phyloP scores from a whole-genome alignment of 2,888 invertebrate genomes.

The Drosophila fungiperda region DNA sequence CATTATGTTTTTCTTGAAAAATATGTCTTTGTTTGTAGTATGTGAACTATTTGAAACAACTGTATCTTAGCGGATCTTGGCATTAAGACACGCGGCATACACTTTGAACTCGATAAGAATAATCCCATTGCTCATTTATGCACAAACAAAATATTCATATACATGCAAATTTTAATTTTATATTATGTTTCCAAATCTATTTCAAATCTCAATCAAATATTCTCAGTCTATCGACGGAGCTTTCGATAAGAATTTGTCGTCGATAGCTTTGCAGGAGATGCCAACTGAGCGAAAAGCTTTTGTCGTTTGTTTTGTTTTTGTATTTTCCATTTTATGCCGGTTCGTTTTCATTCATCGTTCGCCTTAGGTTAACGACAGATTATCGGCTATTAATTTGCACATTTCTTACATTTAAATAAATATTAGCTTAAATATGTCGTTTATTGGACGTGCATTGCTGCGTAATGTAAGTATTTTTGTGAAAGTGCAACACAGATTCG shows the following conservation, averaged over 20 bases:
- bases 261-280: conserved; percentile 23
- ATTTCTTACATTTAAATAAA: conserved; percentile 2
- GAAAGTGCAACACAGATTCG: background rate
- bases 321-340: conserved; percentile 34
- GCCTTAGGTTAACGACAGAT: conserved; percentile 16
- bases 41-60: background rate
- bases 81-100: conserved; percentile 35
- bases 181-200: background rate
- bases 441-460: conserved; percentile 75
- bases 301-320: conserved; percentile 51
- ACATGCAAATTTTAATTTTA: background rate
- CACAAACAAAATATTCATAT: background rate
- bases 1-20: conserved; percentile 46
- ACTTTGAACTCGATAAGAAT: conserved; percentile 40
- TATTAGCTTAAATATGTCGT: conserved; percentile 72
- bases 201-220: background rate
- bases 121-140: conserved; percentile 49
- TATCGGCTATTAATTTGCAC: conserved; percentile 1
- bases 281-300: conserved; percentile 34
- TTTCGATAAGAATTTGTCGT: conserved; percentile 4
- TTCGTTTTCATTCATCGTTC: conserved; percentile 26
- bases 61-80: conserved; percentile 41
- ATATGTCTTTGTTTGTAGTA: conserved; percentile 19
- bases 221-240: background rate
- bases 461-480: conserved; percentile 77